Base-by-base conservation (phyloP, 2,797 vertebrate genomes). In the Tapirus indicus region DNA sequence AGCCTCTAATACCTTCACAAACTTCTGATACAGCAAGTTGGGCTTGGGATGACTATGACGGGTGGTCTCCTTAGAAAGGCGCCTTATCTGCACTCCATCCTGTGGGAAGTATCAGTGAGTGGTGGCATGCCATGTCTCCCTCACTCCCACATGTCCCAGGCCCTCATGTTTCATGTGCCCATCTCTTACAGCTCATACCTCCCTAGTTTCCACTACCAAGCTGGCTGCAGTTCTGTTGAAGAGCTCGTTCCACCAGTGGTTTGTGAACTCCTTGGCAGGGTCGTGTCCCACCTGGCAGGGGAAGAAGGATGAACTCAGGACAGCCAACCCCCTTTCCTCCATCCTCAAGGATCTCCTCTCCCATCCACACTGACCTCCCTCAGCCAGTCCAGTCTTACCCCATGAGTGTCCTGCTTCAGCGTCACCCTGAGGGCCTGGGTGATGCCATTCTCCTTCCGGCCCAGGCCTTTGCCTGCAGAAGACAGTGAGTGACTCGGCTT, bases 191-290 rank as follows among this genome's bases (percentile, higher is more conserved):
- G 21, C 11, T 78, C 78, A 75, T 72, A 99, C 99, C 99, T 99
- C 98, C 52, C 98, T 98, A 0, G 98, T 96, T 79, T 99, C 99
- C 97, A 99, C 99, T 1, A 99, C 98, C 88, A 99, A 98, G 95
- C 98, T 99, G 86, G 99, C 98, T 0, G 99, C 99, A 0, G 99
- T 99, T 95, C 99, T 98, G 94, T 99, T 99, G 98, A 99, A 99
- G 93, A 99, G 98, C 17, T 99, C 99, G 93, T 99, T 99, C 99
- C 99, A 99, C 99, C 99, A 99, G 95, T 99, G 99, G 98, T 99
- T 99, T 72, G 99, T 99, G 98, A 99, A 99, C 95, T 99, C 99
- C 95, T 99, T 99, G 0, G 99, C 99, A 62, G 99, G 97, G 5
- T 99, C 99, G 12, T 99, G 99, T 54, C 99, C 99, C 14, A 99